Base-by-base conservation (phyloP, 2,113 vertebrate species). In the Cinclus cinclus region DNA sequence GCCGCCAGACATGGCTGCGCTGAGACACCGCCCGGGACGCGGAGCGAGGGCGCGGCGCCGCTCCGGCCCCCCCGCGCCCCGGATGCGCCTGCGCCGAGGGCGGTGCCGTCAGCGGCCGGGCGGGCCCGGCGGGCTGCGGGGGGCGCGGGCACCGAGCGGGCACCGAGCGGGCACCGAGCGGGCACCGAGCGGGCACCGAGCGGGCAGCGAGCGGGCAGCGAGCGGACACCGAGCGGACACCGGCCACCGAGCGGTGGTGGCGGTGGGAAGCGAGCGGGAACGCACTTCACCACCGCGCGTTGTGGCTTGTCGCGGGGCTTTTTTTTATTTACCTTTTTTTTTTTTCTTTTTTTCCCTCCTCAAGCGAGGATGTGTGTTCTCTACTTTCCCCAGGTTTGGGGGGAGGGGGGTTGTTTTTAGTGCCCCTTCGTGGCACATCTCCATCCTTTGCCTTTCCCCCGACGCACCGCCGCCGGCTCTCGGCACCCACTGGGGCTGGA, bases 271-370 rank as follows among this genome's bases (percentile, higher is more conserved):
- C 9, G 47, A 9, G 25, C 13, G 8, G 3, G 4, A 11, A 6
- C 1, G 49, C 15, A 7, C 11, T 22, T n/a, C 39, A 2, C 31
- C 31, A 5, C 11, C 9, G 50, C 50, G 24, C 63, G 10, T 6
- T 20, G 13, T 2, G 8, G n/a, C 11, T 7, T 2, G 15, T 21
- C 2, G 15, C 23, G 19, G 24, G n/a, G 9, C 19, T 52, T 13
- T 65, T 58, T 11, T 10, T 18, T 23, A 49, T 41, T 46, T 60
- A 37, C 9, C 15, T 31, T 39, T 25, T 31, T 13, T 35, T 27
- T 23, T 24, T n/a, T 37, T 17, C 9, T 9, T 10, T 39, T 23
- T 9, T 11, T 2, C 2, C 25, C 46, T 58, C 16, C 27, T n/a
- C 30, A 33, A 25, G 33, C 2, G 7, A 18, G 28, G 11, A 35